phyloP scores from a whole-genome alignment of 2,797 vertebrate species.

The Taeniopygia guttata region DNA sequence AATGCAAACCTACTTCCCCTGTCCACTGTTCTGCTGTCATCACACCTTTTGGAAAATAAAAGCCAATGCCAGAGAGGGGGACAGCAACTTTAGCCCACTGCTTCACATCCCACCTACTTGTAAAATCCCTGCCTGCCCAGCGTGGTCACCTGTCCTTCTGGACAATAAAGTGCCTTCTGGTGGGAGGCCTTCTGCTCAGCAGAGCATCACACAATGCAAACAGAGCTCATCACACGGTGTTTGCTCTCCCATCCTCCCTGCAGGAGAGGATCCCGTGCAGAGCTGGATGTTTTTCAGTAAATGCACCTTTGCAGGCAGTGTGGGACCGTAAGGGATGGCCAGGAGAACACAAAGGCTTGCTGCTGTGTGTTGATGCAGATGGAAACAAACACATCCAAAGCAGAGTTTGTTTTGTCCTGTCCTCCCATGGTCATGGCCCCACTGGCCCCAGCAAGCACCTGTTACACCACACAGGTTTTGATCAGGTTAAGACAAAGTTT shows the following conservation, averaged over 20 bases:
- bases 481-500: not conserved
- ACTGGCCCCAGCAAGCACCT: not conserved
- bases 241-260: not conserved
- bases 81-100: not conserved
- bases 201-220: not conserved
- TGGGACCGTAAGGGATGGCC: not conserved
- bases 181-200: not conserved
- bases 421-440: fast-evolving
- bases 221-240: not conserved
- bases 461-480: not conserved
- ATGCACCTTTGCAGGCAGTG: not conserved
- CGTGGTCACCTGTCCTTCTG: not conserved
- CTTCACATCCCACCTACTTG: not conserved
- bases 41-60: not conserved
- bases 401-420: not conserved
- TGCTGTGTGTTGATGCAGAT: not conserved
- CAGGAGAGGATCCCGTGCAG: not conserved
- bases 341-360: not conserved
- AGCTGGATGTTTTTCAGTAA: not conserved
- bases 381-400: not conserved
- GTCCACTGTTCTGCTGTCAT: not conserved
- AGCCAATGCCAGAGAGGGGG: not conserved
- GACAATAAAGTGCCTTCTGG: not conserved
- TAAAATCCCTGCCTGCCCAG: not conserved
- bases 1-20: not conserved